Evolutionary conservation across 2,797 vertebrate genomes (phyloP).

Genomic region (Acipenser transmontanus): DNA sequence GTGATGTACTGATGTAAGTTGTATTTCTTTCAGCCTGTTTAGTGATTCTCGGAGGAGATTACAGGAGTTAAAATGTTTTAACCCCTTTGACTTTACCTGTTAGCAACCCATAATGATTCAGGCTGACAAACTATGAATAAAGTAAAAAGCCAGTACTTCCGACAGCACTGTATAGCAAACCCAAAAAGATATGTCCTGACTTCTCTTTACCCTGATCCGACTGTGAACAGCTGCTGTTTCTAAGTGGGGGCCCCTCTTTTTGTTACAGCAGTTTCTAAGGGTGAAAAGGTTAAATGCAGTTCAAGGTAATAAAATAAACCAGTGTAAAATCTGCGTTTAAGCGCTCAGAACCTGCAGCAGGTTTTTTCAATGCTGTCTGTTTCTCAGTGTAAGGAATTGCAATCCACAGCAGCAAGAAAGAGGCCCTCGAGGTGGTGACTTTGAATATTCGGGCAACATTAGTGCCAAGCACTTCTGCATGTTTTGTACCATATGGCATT

Average conservation of each 20-base stretch:
- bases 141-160: background rate
- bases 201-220: background rate
- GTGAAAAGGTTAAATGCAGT: slow-evolving; percentile 50
- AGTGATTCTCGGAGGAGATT: background rate
- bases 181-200: background rate
- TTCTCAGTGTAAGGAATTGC: background rate
- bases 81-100: background rate
- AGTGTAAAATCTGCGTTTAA: slow-evolving; percentile 42
- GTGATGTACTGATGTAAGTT: background rate
- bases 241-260: slow-evolving; percentile 26
- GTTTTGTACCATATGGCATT: slow-evolving; percentile 19
- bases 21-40: background rate
- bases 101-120: background rate
- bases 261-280: slow-evolving; percentile 23
- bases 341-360: background rate
- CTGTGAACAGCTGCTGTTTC: background rate
- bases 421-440: background rate
- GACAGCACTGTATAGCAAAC: background rate
- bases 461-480: slow-evolving; percentile 52
- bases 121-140: background rate
- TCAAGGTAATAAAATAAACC: slow-evolving; percentile 64
- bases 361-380: slow-evolving; percentile 2
- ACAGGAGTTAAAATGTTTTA: background rate
- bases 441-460: slow-evolving; percentile 40
- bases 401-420: slow-evolving; percentile 45